Conservation (phyloP, 2,113 vertebrate species). For the Mungos mungo region DNA sequence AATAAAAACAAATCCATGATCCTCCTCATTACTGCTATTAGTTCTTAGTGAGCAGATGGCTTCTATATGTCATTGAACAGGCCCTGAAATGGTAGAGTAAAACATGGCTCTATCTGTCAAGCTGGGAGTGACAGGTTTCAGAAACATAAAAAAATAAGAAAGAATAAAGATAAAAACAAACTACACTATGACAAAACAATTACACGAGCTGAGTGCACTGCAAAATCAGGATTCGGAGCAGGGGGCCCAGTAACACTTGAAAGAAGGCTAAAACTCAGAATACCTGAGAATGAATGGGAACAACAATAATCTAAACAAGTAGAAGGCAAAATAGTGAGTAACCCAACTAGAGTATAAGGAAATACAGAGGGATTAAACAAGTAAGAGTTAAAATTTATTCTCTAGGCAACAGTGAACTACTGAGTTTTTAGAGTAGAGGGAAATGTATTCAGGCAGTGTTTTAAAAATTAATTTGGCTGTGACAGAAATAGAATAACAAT, state of each 20-base stretch:
- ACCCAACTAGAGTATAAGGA: neutral
- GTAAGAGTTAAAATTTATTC: neutral
- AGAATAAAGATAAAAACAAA: slow-evolving; percentile 21
- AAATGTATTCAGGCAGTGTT: neutral
- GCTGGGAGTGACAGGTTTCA: neutral
- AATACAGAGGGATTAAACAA: neutral
- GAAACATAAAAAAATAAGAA: slow-evolving; percentile 32
- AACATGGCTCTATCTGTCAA: neutral
- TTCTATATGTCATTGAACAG: neutral
- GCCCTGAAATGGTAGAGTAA: neutral
- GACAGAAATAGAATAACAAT: neutral
- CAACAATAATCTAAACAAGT: neutral
- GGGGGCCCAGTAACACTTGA: neutral
- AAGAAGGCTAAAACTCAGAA: neutral
- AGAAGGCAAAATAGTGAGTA: neutral
- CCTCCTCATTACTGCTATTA: neutral
- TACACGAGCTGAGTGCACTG: neutral
- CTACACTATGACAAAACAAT: neutral
- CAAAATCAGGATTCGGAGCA: neutral
- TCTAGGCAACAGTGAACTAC: neutral
- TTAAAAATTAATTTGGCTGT: slow-evolving; percentile 42
- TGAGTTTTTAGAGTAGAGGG: neutral
- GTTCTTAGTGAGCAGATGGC: neutral
- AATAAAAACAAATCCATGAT: slow-evolving; percentile 6
- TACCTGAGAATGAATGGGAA: neutral